phyloP scores from a whole-genome alignment of 2,888 invertebrate species.

The Formica aserva region DNA sequence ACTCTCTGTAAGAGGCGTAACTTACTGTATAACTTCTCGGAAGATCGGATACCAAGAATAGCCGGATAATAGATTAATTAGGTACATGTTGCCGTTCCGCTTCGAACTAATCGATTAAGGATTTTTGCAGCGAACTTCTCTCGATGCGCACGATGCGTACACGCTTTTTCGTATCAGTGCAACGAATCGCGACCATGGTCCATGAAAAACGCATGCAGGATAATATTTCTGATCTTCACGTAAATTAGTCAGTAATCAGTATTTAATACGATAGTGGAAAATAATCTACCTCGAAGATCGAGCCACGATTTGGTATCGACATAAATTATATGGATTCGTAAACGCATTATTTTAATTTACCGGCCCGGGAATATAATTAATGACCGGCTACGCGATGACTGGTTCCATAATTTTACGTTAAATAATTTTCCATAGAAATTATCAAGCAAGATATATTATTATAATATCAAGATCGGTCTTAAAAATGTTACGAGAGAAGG shows the following conservation, averaged over 20 bases:
- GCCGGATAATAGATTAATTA: constrained; percentile 72
- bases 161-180: constrained; percentile 56
- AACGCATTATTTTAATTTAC: constrained; percentile 44
- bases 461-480: constrained; percentile 27
- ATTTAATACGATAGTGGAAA: constrained; percentile 53
- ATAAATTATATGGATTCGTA: constrained; percentile 51
- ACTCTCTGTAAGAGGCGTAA: constrained; percentile 29
- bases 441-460: constrained; percentile 14
- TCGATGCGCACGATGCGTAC: constrained; percentile 27
- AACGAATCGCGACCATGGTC: constrained; percentile 49
- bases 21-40: constrained; percentile 52
- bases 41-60: constrained; percentile 61
- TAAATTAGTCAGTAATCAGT: constrained; percentile 65
- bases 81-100: constrained; percentile 68
- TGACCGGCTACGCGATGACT: constrained; percentile 38
- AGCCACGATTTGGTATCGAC: constrained; percentile 27
- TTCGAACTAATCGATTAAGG: constrained; percentile 70
- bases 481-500: not conserved
- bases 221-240: constrained; percentile 60
- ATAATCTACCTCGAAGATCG: constrained; percentile 58
- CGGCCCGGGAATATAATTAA: constrained; percentile 30
- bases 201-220: constrained; percentile 51
- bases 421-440: constrained; percentile 25
- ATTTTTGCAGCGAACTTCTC: constrained; percentile 63
- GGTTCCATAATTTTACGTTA: constrained; percentile 30